Percentiles rank a stretch among this genome's conserved stretches.
Conservation (phyloP, 2,888 invertebrate genomes). For the Cyaniris semiargus region DNA sequence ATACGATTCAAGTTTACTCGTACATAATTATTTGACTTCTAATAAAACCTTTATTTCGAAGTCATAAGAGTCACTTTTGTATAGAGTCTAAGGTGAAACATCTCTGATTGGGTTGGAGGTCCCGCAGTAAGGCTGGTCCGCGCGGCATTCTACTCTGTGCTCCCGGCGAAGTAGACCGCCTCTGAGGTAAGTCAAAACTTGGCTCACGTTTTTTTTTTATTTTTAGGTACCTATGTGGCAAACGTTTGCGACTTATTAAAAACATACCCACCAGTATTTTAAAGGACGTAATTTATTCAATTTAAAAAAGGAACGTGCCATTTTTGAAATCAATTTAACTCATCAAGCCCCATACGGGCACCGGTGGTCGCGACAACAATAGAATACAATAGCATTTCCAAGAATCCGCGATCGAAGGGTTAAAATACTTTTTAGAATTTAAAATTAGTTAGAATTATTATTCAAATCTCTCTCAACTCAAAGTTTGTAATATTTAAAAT, state of each 20-base stretch:
- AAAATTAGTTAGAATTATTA: neutral
- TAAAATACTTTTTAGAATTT: neutral
- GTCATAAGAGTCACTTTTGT: neutral
- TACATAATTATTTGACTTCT: neutral
- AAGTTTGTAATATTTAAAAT: neutral
- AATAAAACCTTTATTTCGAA: neutral
- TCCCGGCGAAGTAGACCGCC: conserved; percentile 55
- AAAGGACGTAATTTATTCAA: neutral
- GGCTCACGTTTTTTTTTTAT: neutral
- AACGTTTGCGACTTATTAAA: neutral
- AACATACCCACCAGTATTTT: neutral
- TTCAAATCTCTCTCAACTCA: neutral
- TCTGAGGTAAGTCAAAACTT: conserved; percentile 38
- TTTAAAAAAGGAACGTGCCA: neutral
- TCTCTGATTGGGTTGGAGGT: conserved; percentile 43
- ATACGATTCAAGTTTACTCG: conserved; percentile 40
- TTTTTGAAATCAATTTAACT: neutral
- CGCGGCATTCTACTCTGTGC: conserved; percentile 64
- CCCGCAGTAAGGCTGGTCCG: conserved; percentile 60
- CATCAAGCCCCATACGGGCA: too few species aligned
- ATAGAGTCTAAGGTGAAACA: neutral
- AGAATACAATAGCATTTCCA: too few species aligned
- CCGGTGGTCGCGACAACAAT: too few species aligned
- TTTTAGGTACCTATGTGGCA: neutral
- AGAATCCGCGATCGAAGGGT: too few species aligned